These are phyloP conservation scores for Percina caprodes DNA, from an alignment of 2,113 vertebrate genomes.

Conservation along the genomic window DNA sequence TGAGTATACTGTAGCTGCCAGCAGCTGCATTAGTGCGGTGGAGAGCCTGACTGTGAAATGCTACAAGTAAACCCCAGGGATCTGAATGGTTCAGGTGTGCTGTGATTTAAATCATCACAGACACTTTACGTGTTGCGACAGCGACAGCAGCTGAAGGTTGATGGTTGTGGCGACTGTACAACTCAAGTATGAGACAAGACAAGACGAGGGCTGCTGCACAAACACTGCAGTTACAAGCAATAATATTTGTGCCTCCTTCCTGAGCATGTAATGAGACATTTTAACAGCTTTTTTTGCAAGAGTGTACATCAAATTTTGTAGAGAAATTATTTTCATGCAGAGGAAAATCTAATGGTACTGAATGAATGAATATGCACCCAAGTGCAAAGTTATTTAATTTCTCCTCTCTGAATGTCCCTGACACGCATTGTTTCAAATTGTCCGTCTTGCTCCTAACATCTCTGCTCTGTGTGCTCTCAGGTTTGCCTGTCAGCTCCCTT, in stretches of 20 bases:
- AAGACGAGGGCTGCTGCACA: background rate
- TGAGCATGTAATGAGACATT: no score
- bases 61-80: constrained; percentile 65
- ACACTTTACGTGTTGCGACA: constrained; percentile 41
- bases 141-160: constrained; percentile 34
- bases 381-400: background rate
- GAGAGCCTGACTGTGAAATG: constrained; percentile 64
- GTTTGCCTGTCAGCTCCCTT: no score
- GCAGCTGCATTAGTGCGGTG: constrained; percentile 62
- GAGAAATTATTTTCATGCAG: no score
- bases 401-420: background rate
- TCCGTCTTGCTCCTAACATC: background rate
- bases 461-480: background rate
- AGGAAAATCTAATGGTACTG: background rate
- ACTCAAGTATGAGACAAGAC: constrained; percentile 5
- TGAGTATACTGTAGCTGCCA: constrained; percentile 61
- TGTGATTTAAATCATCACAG: constrained; percentile 60
- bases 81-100: constrained; percentile 64
- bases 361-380: background rate
- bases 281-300: background rate
- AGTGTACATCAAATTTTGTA: background rate
- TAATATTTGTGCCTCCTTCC: background rate
- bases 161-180: constrained; percentile 37
- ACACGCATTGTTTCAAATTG: background rate
- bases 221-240: background rate